phyloP scores from a whole-genome alignment of 1,140 invertebrate species.

The Hylaeus volcanicus region DNA sequence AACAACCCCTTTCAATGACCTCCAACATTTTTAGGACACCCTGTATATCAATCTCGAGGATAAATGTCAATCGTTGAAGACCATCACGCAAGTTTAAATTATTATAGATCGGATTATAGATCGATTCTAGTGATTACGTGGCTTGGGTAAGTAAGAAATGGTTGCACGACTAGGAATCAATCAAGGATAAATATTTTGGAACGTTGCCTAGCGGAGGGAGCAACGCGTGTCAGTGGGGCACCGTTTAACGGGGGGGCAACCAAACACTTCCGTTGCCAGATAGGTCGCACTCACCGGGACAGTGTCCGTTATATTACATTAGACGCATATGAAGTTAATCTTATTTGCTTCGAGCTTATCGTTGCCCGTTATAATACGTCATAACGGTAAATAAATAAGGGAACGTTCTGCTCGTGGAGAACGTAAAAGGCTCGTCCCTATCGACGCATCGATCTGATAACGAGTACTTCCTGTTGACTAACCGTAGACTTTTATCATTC shows the following conservation, averaged over 20 bases:
- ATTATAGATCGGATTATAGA: slow-evolving; percentile 7
- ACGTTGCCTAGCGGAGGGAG: slow-evolving; percentile 35
- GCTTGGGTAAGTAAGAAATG: neutral
- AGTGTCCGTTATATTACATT: slow-evolving; percentile 47
- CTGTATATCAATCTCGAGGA: neutral
- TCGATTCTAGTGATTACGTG: neutral
- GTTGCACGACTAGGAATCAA: slow-evolving; percentile 18
- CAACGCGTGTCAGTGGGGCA: slow-evolving; percentile 44
- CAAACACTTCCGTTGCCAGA: slow-evolving; percentile 31
- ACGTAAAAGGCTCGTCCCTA: neutral
- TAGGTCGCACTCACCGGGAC: slow-evolving; percentile 14
- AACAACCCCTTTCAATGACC: no score
- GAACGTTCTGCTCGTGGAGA: neutral
- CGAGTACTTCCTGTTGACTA: neutral
- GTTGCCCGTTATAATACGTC: slow-evolving; percentile 42
- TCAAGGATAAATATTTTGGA: slow-evolving; percentile 39
- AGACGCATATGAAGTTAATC: slow-evolving; percentile 40
- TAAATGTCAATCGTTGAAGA: neutral
- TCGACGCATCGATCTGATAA: no score
- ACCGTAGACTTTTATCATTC: neutral
- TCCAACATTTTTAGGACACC: no score
- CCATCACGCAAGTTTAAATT: neutral
- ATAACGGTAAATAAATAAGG: slow-evolving; percentile 49
- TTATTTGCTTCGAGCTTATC: slow-evolving; percentile 36
- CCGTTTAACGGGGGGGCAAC: slow-evolving; percentile 13